phyloP scores from a whole-genome alignment of 2,113 vertebrate species.

The Glaucomys volans region DNA sequence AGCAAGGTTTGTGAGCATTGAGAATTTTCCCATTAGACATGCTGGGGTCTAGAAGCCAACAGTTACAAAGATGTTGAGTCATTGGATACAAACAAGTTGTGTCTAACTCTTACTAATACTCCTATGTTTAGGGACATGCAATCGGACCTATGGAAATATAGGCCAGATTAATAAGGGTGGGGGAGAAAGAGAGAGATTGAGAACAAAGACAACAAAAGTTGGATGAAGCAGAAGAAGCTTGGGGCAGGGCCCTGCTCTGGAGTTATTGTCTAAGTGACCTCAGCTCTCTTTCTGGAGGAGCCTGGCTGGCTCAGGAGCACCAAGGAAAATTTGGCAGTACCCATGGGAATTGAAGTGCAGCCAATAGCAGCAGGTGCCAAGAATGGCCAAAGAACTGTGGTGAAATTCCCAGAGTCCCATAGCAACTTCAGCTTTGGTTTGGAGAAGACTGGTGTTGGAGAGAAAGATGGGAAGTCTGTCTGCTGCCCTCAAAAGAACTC shows the following conservation, averaged over 20 bases:
- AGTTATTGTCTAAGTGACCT: slow-evolving; percentile 72
- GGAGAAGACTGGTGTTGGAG: neutral
- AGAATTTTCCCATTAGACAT: neutral
- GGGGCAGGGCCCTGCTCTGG: neutral
- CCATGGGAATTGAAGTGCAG: slow-evolving; percentile 3
- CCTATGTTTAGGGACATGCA: neutral
- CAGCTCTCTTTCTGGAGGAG: slow-evolving; percentile 60
- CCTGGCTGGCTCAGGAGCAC: slow-evolving; percentile 43
- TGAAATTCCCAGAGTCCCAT: slow-evolving; percentile 41
- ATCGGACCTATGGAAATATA: neutral
- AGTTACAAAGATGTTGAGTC: neutral
- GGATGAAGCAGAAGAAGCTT: neutral
- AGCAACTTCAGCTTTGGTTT: neutral
- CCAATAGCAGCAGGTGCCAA: slow-evolving; percentile 65
- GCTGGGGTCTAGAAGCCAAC: neutral
- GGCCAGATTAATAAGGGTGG: neutral
- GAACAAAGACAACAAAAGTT: neutral
- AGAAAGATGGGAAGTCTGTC: neutral
- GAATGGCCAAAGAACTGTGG: slow-evolving; percentile 32
- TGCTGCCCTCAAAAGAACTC: slow-evolving; percentile 21
- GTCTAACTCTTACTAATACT: neutral
- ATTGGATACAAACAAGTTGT: neutral
- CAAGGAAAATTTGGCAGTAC: slow-evolving; percentile 62
- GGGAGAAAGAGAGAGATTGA: no score
- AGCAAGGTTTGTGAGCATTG: neutral